Conservation (phyloP, 2,888 invertebrate species). For the Lepidonotus clava region DNA sequence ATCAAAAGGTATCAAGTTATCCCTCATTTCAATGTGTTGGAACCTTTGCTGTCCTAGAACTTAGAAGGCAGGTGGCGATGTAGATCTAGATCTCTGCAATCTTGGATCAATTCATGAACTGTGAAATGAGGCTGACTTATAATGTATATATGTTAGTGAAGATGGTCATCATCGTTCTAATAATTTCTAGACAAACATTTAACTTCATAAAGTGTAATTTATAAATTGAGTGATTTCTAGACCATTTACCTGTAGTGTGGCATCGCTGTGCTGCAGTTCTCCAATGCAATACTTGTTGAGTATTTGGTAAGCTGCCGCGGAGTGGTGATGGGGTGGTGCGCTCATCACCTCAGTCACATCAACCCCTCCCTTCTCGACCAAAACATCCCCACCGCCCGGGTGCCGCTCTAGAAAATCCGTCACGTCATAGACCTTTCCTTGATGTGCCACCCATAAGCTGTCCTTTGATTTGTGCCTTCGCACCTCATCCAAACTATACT, state of each 20-base stretch:
- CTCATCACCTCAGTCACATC: slow-evolving; percentile 73
- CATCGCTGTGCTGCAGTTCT: slow-evolving; percentile 56
- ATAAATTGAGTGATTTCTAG: too few relatives aligned
- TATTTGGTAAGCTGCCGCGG: slow-evolving; percentile 72
- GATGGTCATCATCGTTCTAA: too few relatives aligned
- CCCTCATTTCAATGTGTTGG: too few relatives aligned
- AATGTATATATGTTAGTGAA: too few relatives aligned
- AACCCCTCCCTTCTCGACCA: slow-evolving; percentile 69
- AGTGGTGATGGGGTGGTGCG: slow-evolving; percentile 70
- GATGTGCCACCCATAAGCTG: slow-evolving; percentile 46
- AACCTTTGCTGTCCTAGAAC: too few relatives aligned
- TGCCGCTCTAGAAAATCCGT: slow-evolving; percentile 74
- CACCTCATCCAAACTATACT: slow-evolving; percentile 40
- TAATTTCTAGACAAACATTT: too few relatives aligned
- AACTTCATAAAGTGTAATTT: too few relatives aligned
- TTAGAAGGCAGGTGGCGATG: too few relatives aligned
- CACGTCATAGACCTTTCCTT: slow-evolving; percentile 70
- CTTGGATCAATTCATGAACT: too few relatives aligned
- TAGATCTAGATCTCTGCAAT: too few relatives aligned
- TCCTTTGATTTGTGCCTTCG: background rate
- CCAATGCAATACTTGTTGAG: slow-evolving; percentile 73
- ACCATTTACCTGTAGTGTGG: slow-evolving; percentile 21
- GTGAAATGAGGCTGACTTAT: too few relatives aligned
- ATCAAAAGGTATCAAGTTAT: too few relatives aligned
- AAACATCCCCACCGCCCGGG: slow-evolving; percentile 72